A percentile compares a stretch with the other conserved stretches of the same genome.
These are phyloP conservation scores for Ceyx cyanopectus DNA, from an alignment of 2,113 vertebrate genomes.

Conservation along the genomic window DNA sequence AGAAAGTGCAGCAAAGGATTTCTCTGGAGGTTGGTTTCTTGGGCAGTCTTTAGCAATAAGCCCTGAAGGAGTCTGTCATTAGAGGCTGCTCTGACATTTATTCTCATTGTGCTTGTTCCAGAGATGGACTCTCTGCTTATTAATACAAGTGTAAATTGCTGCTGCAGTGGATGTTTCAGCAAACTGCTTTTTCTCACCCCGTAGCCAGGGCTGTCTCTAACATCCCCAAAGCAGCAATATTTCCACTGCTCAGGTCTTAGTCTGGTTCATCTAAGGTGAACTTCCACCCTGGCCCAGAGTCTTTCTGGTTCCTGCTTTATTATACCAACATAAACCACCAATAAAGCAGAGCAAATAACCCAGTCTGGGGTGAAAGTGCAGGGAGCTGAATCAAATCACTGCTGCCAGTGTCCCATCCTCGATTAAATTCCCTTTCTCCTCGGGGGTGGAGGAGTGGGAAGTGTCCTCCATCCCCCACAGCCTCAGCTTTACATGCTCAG, in stretches of 20 bases:
- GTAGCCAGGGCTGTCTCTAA: neutral
- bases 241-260: neutral
- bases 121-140: neutral
- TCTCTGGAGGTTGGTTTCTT: neutral
- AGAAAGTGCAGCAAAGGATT: neutral
- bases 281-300: neutral
- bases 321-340: neutral
- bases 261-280: neutral
- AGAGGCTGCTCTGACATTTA: neutral
- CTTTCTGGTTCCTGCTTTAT: neutral
- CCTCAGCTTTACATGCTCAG: neutral
- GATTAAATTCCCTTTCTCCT: neutral
- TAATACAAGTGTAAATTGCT: neutral
- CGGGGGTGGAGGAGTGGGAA: neutral
- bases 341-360: neutral
- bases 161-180: neutral
- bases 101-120: neutral
- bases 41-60: neutral
- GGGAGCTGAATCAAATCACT: neutral
- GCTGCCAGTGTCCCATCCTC: neutral
- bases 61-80: neutral
- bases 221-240: neutral
- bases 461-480: neutral
- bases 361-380: neutral
- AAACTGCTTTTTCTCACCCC: neutral